A percentile compares a stretch with the other conserved stretches of the same genome.
Conservation (phyloP, 64 coral and sea anemone genomes). For the Pocillopora damicornis region DNA sequence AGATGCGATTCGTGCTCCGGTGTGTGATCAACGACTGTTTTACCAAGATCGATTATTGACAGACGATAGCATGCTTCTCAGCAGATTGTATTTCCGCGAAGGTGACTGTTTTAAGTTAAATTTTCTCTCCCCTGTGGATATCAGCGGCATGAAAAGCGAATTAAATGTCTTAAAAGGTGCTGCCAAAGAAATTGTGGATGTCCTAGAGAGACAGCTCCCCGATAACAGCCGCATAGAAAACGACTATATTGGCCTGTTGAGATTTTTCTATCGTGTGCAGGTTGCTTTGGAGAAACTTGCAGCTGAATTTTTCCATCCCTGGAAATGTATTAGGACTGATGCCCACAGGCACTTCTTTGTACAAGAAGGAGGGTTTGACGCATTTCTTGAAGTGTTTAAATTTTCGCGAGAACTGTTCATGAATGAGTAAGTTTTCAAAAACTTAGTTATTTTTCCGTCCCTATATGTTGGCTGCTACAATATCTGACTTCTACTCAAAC, state of each 20-base stretch:
- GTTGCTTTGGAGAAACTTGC: slow-evolving; percentile 16
- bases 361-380: slow-evolving; percentile 89
- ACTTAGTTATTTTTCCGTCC: too few relatives aligned
- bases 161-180: slow-evolving; percentile 23
- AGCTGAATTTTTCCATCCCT: slow-evolving; percentile 66
- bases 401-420: slow-evolving; percentile 62
- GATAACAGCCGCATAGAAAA: not conserved
- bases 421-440: not conserved
- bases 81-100: slow-evolving; percentile 59
- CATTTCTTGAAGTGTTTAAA: slow-evolving; percentile 76
- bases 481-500: not conserved
- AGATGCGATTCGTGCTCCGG: slow-evolving; percentile 34
- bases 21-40: slow-evolving; percentile 51
- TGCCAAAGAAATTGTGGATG: slow-evolving; percentile 10
- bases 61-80: slow-evolving; percentile 35
- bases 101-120: slow-evolving; percentile 40
- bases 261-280: not conserved
- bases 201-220: slow-evolving; percentile 3
- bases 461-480: not conserved
- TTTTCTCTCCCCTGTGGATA: slow-evolving; percentile 50
- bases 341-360: slow-evolving; percentile 90
- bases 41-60: slow-evolving; percentile 26
- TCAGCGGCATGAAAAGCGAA: slow-evolving; percentile 1
- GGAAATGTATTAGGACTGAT: slow-evolving; percentile 57
- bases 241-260: not conserved